Evolutionary conservation across 2,113 vertebrate species (phyloP), one percentile per base, ranked within the genome.

Genomic region (Syngnathus typhle): DNA sequence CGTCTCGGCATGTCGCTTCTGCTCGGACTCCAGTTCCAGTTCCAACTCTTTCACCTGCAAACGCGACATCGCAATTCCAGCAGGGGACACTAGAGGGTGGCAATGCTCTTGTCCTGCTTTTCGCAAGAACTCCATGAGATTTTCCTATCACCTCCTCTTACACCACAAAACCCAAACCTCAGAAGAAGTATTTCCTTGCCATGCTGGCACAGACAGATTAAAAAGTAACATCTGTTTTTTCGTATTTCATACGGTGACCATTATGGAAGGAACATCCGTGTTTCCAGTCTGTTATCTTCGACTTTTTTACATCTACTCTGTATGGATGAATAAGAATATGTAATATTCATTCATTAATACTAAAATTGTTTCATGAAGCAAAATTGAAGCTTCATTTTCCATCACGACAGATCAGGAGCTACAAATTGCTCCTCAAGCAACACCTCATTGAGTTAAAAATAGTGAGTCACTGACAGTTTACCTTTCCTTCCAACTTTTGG

Each of bases 401-500:
- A 32, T 32, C 27, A 32, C 27, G 0, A 32, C 27, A 32, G 27
- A 32, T 32, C 27, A 32, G 27, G 27, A 32, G 27, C 2, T 32
- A 32, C 27, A 32, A 32, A 32, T 32, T 32, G 41, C 41, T 41
- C 11, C 10, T 43, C 41, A 43, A 2, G 9, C 41, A 43, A 43
- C 1, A 49, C 46, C 46, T 16, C 46, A 19, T 18, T 49, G 46
- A 18, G 12, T 27, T 6, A 15, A 54, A 27, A 21, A 36, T 13
- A 12, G 18, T 32, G 5, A 19, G n/a, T 7, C 6, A 19, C 23
- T 7, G 7, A 21, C 23, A 18, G 1, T 21, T 23, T 76, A 92
- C 92, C 90, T 88, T 90, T n/a, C 81, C 88, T 81, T 92, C 92
- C 70, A 92, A 72, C 72, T 92, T 93, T 88, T 92, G 91, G 59